Base-by-base conservation (phyloP, 1,140 invertebrate genomes). In the Pseudomyrmex gracilis region DNA sequence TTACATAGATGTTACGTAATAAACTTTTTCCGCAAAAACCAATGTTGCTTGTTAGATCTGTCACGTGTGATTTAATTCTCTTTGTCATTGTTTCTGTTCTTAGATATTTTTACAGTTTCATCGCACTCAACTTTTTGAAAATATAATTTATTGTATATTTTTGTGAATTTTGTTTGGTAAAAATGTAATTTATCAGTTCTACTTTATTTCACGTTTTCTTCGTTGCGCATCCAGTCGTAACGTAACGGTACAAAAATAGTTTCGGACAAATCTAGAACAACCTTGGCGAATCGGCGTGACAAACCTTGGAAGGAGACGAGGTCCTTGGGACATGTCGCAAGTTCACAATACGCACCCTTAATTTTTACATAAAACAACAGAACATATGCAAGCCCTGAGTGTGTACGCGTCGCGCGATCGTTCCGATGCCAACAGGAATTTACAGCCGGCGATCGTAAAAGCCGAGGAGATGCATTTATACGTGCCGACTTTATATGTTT, bases 401-500 rank as follows among this genome's bases (percentile, higher is more conserved):
- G 80, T 85, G 83, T 82, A 64, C 60, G 22, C 55, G 49, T 68
- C 64, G 51, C 10, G 15, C 64, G 87, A 47, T 71, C 87, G 87
- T 86, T 84, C 67, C 87, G 83, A 89, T 85, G 87, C 84, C 80
- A 74, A 66, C 73, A 67, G 83, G 77, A 89, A 88, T 89, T 89
- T 89, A 89, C 84, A 82, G 82, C 85, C 88, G 60, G 24, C 57
- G 87, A 89, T 89, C 88, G 88, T 89, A 89, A 89, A 89, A 77
- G 51, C 67, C 57, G 82, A 64, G 63, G 83, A 89, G 87, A 89
- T 88, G 88, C 88, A 86, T 89, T 89, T 88, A 89, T 82, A 89
- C 87, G 76, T 61, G 85, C 55, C 82, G 85, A 83, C 88, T 89
- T 89, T 89, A 89, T 89, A 88, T 89, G 88, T 89, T 89, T 89